phyloP scores from a whole-genome alignment of 2,888 invertebrate species.

The Zhuqinia jingwanae region DNA sequence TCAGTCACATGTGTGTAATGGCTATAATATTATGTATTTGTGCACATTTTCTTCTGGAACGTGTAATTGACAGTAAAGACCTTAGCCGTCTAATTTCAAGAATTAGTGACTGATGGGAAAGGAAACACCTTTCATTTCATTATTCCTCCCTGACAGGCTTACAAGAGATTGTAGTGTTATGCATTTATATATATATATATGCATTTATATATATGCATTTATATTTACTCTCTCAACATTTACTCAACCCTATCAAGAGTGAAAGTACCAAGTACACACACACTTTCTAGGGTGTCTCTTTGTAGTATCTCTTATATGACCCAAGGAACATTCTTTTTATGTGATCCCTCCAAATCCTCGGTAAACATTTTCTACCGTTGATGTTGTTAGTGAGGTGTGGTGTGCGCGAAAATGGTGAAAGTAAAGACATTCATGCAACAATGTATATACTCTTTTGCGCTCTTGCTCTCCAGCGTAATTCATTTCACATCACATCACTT shows the following conservation, averaged over 20 bases:
- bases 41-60: background rate
- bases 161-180: background rate
- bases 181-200: background rate
- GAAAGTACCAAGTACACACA: background rate
- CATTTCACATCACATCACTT: conserved; percentile 39
- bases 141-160: background rate
- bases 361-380: conserved; percentile 21
- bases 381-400: conserved; percentile 7
- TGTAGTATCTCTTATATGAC: background rate
- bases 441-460: background rate
- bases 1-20: too few species aligned
- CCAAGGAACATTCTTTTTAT: conserved; percentile 4
- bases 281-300: background rate
- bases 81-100: background rate
- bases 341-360: conserved; percentile 26
- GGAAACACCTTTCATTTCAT: conserved; percentile 35
- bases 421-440: background rate
- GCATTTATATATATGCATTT: conserved; percentile 14
- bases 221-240: conserved; percentile 12
- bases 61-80: conserved; percentile 18
- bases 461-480: conserved; percentile 16
- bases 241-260: background rate
- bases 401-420: background rate
- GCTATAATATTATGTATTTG: too few species aligned
- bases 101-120: conserved; percentile 40